Percentiles rank a stretch among this genome's conserved stretches.
Conservation (phyloP, 2,113 vertebrate species). For the Ophthalmolycus amberensis region DNA sequence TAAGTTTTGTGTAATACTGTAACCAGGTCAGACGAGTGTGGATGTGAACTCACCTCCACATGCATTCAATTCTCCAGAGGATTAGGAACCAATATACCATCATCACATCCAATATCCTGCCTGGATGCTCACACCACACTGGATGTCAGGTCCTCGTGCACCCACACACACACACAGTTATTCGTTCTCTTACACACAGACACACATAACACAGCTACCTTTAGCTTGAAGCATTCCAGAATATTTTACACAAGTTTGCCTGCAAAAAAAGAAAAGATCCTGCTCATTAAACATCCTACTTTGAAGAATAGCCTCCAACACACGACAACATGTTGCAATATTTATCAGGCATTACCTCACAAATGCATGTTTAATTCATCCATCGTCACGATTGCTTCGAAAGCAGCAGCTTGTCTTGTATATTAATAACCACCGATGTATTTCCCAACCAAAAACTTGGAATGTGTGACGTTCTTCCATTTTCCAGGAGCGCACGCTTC, state of each 20-base stretch:
- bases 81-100: constrained; percentile 56
- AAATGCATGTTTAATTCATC: constrained; percentile 38
- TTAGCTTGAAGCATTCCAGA: neutral
- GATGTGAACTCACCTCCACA: constrained; percentile 47
- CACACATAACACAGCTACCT: neutral
- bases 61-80: constrained; percentile 45
- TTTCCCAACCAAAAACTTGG: neutral
- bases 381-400: neutral
- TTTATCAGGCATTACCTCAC: neutral
- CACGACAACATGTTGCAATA: constrained; percentile 7
- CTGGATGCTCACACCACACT: constrained; percentile 47
- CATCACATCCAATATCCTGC: constrained; percentile 64
- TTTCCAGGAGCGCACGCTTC: neutral
- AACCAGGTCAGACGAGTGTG: constrained; percentile 17
- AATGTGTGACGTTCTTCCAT: neutral
- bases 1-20: constrained; percentile 8
- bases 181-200: neutral
- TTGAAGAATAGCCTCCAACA: constrained; percentile 3
- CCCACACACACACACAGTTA: neutral
- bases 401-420: neutral
- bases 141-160: neutral
- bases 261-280: constrained; percentile 4
- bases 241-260: constrained; percentile 18
- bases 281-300: constrained; percentile 14
- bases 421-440: constrained; percentile 2